These are phyloP conservation scores for Chrysomela aeneicollis DNA, from an alignment of 2,888 invertebrate species.

Conservation along the genomic window DNA sequence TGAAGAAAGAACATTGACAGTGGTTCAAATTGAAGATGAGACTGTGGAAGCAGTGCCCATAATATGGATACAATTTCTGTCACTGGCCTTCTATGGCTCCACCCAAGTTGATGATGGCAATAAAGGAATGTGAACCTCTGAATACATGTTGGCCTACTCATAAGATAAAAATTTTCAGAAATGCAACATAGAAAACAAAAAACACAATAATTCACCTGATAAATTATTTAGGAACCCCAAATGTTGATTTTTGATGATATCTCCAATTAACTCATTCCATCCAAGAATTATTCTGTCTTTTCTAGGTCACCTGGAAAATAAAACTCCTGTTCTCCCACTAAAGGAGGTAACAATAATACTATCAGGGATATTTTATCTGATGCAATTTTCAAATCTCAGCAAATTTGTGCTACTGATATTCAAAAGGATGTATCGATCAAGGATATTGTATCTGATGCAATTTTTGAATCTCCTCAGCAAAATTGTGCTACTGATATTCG, in stretches of 20 bases:
- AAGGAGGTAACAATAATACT: background rate
- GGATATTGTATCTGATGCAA: background rate
- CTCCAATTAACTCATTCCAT: no score
- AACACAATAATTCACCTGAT: constrained; percentile 1
- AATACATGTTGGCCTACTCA: constrained; percentile 17
- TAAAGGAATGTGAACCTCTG: constrained; percentile 14
- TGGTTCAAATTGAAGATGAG: constrained; percentile 8
- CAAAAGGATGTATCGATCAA: no score
- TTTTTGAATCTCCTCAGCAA: background rate
- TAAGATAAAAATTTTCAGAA: constrained; percentile 13
- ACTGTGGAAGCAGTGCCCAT: constrained; percentile 17
- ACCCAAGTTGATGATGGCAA: constrained; percentile 13
- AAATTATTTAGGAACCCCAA: constrained; percentile 14
- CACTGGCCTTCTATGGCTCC: constrained; percentile 15
- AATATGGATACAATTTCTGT: constrained; percentile 11
- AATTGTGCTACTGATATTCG: background rate
- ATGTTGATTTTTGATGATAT: constrained; percentile 1
- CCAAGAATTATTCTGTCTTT: no score
- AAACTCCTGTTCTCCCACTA: constrained; percentile 2
- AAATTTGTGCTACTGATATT: no score
- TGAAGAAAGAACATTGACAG: constrained; percentile 9
- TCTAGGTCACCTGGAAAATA: background rate
- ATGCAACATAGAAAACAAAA: constrained; percentile 12
- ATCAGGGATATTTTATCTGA: no score
- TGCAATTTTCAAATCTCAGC: no score